Evolutionary conservation across 2,113 vertebrate genomes (phyloP).

Genomic region (Bombycilla garrulus): DNA sequence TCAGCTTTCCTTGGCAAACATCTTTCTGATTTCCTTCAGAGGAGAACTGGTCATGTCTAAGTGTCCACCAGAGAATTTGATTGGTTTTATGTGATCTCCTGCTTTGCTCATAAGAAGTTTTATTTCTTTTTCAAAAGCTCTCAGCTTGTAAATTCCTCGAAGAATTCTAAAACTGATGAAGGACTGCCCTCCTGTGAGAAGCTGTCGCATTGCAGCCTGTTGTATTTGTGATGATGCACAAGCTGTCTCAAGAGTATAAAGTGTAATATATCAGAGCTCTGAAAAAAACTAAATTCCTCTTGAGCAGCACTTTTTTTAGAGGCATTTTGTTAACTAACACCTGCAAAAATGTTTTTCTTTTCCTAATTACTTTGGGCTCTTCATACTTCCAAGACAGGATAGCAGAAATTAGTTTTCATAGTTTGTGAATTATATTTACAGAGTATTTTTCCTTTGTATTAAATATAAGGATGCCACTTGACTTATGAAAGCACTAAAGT

Average conservation of each 20-base stretch:
- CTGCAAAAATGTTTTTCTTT: neutral
- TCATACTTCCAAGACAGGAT: neutral
- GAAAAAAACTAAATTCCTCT: neutral
- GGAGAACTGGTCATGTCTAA: neutral
- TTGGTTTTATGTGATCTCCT: neutral
- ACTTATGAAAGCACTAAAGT: neutral
- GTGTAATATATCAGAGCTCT: neutral
- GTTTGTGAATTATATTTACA: neutral
- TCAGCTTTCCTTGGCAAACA: neutral
- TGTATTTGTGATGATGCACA: neutral
- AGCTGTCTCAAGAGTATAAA: neutral
- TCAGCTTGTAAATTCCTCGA: neutral
- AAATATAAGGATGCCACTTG: neutral
- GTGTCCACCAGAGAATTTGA: neutral
- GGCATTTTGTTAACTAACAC: neutral
- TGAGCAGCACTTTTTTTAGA: neutral
- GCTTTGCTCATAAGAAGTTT: neutral
- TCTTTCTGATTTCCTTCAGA: neutral
- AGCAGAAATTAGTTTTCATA: neutral
- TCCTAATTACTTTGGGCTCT: neutral
- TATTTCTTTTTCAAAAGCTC: neutral
- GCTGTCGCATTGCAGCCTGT: neutral
- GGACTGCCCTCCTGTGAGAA: conserved; percentile 70
- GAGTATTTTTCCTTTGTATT: neutral
- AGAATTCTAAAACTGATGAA: conserved; percentile 7